These are phyloP conservation scores for Oostethus manadensis DNA, from an alignment of 2,113 vertebrate genomes.

Conservation along the genomic window DNA sequence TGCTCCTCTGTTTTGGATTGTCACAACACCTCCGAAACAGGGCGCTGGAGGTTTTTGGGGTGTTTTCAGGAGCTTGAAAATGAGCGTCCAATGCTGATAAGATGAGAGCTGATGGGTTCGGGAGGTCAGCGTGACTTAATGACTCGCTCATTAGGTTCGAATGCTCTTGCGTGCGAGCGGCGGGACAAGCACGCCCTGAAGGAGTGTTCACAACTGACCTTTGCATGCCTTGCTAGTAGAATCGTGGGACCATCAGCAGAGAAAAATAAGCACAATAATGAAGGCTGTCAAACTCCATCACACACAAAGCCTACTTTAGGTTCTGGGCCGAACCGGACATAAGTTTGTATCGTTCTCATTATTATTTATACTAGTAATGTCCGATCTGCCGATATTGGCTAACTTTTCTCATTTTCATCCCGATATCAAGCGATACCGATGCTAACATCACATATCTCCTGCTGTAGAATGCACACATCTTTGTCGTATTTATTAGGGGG, in stretches of 20 bases:
- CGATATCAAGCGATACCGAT: too few species aligned
- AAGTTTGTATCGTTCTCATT: too few species aligned
- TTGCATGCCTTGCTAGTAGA: background rate
- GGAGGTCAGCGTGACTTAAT: conserved; percentile 23
- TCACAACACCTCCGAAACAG: background rate
- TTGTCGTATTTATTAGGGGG: too few species aligned
- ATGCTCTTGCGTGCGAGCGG: background rate
- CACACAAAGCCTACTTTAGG: too few species aligned
- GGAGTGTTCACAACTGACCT: background rate
- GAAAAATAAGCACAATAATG: background rate
- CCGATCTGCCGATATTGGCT: too few species aligned
- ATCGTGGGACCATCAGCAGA: background rate
- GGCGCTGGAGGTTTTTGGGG: conserved; percentile 2
- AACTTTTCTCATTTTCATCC: too few species aligned
- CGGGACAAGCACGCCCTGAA: background rate
- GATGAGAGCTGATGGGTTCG: conserved; percentile 24
- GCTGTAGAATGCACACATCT: too few species aligned
- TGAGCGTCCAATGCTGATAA: conserved; percentile 13
- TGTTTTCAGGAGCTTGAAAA: conserved; percentile 14
- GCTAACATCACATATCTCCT: too few species aligned
- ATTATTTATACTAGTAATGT: too few species aligned
- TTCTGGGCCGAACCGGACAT: too few species aligned
- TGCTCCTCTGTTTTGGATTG: conserved; percentile 18
- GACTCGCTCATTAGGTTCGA: background rate
- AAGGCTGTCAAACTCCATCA: background rate